Conservation (phyloP, 92 coral and sea anemone species). For the Zoanthus sansibaricus region DNA sequence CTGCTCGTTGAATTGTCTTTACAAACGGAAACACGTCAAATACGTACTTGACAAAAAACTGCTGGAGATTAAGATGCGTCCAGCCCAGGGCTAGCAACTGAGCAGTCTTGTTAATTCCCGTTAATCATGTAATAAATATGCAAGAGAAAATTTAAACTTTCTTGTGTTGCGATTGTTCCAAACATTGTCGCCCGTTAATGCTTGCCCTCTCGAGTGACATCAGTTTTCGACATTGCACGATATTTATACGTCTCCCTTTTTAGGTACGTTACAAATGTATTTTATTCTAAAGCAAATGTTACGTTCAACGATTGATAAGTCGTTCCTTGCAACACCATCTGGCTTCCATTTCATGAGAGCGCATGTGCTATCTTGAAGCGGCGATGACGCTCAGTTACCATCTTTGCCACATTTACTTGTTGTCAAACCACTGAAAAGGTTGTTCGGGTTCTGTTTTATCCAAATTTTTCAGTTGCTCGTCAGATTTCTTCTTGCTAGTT, state of each 20-base stretch:
- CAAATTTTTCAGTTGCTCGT: not conserved
- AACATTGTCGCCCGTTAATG: not conserved
- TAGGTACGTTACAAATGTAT: no score
- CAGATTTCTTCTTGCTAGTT: not conserved
- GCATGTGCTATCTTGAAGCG: no score
- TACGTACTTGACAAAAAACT: not conserved
- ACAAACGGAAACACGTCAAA: not conserved
- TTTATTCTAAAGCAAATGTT: no score
- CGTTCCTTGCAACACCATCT: no score
- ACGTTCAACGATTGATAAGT: no score
- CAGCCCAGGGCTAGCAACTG: not conserved
- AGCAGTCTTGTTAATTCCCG: not conserved
- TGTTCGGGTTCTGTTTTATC: not conserved
- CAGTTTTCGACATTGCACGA: not conserved
- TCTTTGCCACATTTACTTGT: not conserved
- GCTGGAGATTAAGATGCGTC: not conserved
- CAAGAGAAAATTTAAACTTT: not conserved
- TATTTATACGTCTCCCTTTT: no score
- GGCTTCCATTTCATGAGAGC: no score
- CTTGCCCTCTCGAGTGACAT: no score
- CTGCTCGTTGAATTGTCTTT: not conserved
- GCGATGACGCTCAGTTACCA: not conserved
- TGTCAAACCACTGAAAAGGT: constrained; percentile 46
- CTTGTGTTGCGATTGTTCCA: no score
- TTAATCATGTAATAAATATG: not conserved